A percentile compares a stretch with the other conserved stretches of the same genome.
Evolutionary conservation across 2,888 invertebrate genomes (phyloP).

Genomic region (Graphium colonna): DNA sequence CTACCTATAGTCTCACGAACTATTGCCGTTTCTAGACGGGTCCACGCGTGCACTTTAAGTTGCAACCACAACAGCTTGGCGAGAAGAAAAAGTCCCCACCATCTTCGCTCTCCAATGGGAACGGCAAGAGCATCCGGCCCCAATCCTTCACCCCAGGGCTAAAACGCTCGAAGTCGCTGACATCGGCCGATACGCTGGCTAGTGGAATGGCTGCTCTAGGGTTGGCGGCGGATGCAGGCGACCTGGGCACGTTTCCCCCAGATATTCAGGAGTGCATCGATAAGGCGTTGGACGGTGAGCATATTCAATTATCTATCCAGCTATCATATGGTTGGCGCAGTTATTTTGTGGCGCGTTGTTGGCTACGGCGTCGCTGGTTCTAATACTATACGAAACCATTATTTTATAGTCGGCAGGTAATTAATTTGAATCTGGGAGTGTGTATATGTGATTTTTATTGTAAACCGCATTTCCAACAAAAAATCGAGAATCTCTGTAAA

Average conservation of each 20-base stretch:
- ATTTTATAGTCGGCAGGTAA: too few relatives aligned
- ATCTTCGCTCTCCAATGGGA: slow-evolving; percentile 64
- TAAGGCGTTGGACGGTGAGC: slow-evolving; percentile 85
- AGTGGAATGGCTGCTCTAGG: slow-evolving; percentile 84
- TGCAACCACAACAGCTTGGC: slow-evolving; percentile 67
- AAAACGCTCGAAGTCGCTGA: slow-evolving; percentile 91
- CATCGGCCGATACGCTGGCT: slow-evolving; percentile 86
- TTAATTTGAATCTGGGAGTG: too few relatives aligned
- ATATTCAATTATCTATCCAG: too few relatives aligned
- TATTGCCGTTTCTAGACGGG: slow-evolving; percentile 56
- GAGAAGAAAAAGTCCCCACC: slow-evolving; percentile 73
- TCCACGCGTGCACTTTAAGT: slow-evolving; percentile 81
- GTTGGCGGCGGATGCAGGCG: slow-evolving; percentile 85
- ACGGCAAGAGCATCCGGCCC: slow-evolving; percentile 65
- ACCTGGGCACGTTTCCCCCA: slow-evolving; percentile 86
- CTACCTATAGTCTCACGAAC: too few relatives aligned
- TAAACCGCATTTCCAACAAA: too few relatives aligned
- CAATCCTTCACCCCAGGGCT: slow-evolving; percentile 74
- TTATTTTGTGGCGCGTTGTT: too few relatives aligned
- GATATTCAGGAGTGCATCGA: slow-evolving; percentile 87
- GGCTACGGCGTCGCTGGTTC: too few relatives aligned
- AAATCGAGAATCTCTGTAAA: too few relatives aligned
- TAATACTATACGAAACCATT: too few relatives aligned
- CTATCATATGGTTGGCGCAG: too few relatives aligned
- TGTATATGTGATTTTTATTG: too few relatives aligned